Evolutionary conservation across 2,888 invertebrate species (phyloP).

Genomic region (Eremobia ochroleuca): DNA sequence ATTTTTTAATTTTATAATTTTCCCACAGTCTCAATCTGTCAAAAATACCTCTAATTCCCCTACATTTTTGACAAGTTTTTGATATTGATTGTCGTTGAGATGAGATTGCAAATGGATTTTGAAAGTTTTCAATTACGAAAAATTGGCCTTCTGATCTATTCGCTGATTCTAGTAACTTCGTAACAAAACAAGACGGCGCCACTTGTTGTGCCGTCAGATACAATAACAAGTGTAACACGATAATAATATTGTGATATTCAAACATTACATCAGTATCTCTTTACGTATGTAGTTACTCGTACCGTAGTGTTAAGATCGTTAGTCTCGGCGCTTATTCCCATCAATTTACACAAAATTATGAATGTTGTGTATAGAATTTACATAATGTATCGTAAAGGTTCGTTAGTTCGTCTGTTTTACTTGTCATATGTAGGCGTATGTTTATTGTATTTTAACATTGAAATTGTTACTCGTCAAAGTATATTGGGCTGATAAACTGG

Average conservation of each 20-base stretch:
- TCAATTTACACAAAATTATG: slow-evolving; percentile 69
- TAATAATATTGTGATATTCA: slow-evolving; percentile 24
- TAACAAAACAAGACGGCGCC: not conserved
- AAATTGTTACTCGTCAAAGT: slow-evolving; percentile 41
- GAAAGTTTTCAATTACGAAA: too few relatives aligned
- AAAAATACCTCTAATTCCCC: not conserved
- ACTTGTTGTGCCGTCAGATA: not conserved
- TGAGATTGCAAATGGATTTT: too few relatives aligned
- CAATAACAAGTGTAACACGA: not conserved
- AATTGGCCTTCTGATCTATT: not conserved
- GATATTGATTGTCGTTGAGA: too few relatives aligned
- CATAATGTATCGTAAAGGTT: slow-evolving; percentile 69
- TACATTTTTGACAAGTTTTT: not conserved
- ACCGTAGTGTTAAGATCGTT: slow-evolving; percentile 66
- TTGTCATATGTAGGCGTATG: slow-evolving; percentile 51
- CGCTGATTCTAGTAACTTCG: not conserved
- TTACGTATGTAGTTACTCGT: slow-evolving; percentile 60
- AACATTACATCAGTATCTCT: slow-evolving; percentile 38
- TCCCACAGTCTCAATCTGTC: not conserved
- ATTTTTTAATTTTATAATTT: too few relatives aligned
- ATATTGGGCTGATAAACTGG: slow-evolving; percentile 49
- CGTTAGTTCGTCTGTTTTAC: slow-evolving; percentile 67
- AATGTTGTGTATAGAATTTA: slow-evolving; percentile 46
- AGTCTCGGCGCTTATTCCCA: slow-evolving; percentile 65
- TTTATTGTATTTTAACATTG: slow-evolving; percentile 54